A percentile compares a stretch with the other conserved stretches of the same genome.
These are phyloP conservation scores for Pseudoips prasinana DNA, from an alignment of 2,888 invertebrate species.

Conservation along the genomic window DNA sequence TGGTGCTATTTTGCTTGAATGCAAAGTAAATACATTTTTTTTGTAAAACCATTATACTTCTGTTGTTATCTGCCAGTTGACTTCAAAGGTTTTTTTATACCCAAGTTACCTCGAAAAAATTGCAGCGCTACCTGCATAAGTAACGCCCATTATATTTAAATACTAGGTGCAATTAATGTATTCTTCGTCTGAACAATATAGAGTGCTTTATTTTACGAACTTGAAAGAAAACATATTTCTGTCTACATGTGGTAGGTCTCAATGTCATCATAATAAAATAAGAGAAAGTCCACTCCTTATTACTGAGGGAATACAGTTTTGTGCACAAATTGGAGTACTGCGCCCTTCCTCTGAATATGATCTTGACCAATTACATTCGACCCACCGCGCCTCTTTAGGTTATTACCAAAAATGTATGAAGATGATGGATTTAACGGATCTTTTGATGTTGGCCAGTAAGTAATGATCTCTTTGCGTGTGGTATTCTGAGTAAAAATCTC, in stretches of 20 bases:
- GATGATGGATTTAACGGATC: conserved; percentile 39
- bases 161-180: too few species aligned
- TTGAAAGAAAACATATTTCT: not conserved
- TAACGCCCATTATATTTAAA: too few species aligned
- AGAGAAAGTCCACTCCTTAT: conserved; percentile 48
- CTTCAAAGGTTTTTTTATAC: too few species aligned
- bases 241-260: conserved; percentile 41
- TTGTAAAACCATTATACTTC: too few species aligned
- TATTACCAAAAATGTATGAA: conserved; percentile 38
- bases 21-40: too few species aligned
- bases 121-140: too few species aligned
- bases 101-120: too few species aligned
- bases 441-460: conserved; percentile 37
- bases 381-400: conserved; percentile 32
- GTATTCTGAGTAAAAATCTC: conserved; percentile 50
- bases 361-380: conserved; percentile 39
- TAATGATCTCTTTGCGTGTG: conserved; percentile 64
- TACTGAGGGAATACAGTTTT: conserved; percentile 46
- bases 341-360: conserved; percentile 49
- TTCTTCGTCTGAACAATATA: too few species aligned
- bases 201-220: too few species aligned
- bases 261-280: conserved; percentile 40
- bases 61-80: too few species aligned
- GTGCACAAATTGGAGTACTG: conserved; percentile 56
- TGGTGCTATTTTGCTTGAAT: not conserved